A percentile compares a stretch with the other conserved stretches of the same genome.
These are phyloP conservation scores for Morpho achilles DNA, from an alignment of 2,888 invertebrate species.

Conservation along the genomic window DNA sequence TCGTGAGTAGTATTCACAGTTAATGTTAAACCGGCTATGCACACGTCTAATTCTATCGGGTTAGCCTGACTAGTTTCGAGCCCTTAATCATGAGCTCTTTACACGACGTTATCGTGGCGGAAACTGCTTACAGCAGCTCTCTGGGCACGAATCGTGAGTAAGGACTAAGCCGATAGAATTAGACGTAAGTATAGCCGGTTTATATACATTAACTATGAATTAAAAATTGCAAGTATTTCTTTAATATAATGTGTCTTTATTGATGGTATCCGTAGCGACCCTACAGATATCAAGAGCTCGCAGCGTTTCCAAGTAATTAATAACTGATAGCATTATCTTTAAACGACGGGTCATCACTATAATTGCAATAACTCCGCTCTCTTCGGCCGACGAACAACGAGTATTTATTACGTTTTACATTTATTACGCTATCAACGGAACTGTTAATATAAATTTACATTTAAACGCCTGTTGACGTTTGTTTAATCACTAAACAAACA, in stretches of 20 bases:
- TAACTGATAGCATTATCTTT: conserved; percentile 43
- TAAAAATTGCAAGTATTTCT: too few species aligned
- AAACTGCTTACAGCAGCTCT: too few species aligned
- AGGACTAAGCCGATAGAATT: too few species aligned
- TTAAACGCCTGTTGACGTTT: conserved; percentile 2
- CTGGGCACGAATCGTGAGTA: too few species aligned
- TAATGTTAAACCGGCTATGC: too few species aligned
- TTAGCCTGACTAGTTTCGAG: too few species aligned
- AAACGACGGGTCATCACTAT: conserved; percentile 36
- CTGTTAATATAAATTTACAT: conserved; percentile 3
- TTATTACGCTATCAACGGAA: conserved; percentile 5
- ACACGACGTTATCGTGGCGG: too few species aligned
- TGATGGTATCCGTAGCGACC: conserved; percentile 6
- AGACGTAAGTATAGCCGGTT: too few species aligned
- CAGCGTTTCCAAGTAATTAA: conserved; percentile 41
- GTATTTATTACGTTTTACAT: conserved; percentile 21
- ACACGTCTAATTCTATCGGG: too few species aligned
- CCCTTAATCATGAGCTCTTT: too few species aligned
- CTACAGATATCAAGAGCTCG: conserved; percentile 21
- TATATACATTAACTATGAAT: too few species aligned
- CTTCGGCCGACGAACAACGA: conserved; percentile 25
- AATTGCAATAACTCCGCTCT: conserved; percentile 26
- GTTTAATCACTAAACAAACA: not conserved
- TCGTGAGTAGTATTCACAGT: too few species aligned
- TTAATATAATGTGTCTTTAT: not conserved